phyloP scores from a whole-genome alignment of 2,888 invertebrate genomes.

The Amblyjoppa fuscipennis region DNA sequence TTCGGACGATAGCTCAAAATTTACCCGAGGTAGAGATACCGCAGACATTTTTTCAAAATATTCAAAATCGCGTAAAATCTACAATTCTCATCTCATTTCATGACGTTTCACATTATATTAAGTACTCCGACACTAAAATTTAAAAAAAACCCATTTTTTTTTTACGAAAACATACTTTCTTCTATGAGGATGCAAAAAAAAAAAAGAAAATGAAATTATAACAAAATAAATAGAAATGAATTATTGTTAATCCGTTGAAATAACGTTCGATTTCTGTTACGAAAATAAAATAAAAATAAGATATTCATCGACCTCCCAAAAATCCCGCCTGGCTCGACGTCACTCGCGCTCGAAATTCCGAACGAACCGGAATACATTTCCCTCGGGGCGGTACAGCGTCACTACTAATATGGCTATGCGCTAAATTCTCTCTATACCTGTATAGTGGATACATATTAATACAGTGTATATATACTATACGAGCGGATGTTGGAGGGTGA shows the following conservation, averaged over 20 bases:
- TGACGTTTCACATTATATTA: no score
- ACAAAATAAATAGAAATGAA: not conserved
- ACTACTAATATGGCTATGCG: slow-evolving; percentile 45
- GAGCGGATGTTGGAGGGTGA: slow-evolving; percentile 56
- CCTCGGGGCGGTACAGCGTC: slow-evolving; percentile 59
- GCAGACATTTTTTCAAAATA: no score
- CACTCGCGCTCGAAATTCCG: slow-evolving; percentile 56
- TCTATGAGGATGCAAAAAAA: no score
- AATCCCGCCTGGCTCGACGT: not conserved
- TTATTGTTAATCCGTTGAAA: not conserved
- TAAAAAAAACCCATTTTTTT: not conserved
- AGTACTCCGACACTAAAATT: no score
- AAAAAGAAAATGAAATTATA: no score
- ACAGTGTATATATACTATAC: slow-evolving; percentile 12
- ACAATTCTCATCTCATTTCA: no score
- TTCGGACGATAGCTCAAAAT: no score
- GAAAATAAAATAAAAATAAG: slow-evolving; percentile 19
- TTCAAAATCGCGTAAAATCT: no score
- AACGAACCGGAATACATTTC: slow-evolving; percentile 66
- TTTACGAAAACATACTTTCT: no score
- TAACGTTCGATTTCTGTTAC: not conserved
- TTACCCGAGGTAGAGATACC: no score
- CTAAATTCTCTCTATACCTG: slow-evolving; percentile 21
- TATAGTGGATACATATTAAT: slow-evolving; percentile 7
- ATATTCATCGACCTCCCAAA: slow-evolving; percentile 1